phyloP scores from a whole-genome alignment of 2,797 vertebrate genomes.

The Clarias pachynema region DNA sequence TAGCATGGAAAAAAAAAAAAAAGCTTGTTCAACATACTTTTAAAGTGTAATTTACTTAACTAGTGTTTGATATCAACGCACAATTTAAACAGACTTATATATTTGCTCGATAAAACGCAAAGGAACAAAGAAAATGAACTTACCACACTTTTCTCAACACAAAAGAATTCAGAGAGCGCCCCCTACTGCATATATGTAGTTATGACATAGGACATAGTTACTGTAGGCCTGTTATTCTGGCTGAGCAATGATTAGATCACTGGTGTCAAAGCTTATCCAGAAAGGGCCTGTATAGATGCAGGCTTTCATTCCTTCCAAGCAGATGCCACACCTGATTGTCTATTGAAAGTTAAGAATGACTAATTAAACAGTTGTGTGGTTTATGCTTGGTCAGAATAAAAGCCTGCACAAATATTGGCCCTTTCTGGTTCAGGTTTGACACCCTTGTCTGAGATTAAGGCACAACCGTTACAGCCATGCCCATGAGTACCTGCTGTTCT shows the following conservation, averaged over 20 bases:
- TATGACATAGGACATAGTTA: not conserved
- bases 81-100: not conserved
- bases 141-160: not conserved
- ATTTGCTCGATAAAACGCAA: not conserved
- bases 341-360: no score
- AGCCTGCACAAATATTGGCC: no score
- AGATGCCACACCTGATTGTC: no score
- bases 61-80: not conserved
- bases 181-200: constrained; percentile 9
- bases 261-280: no score
- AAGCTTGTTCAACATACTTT: not conserved
- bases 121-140: not conserved
- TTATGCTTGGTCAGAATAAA: no score
- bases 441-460: not conserved
- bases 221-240: not conserved
- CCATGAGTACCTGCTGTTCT: not conserved
- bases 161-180: not conserved
- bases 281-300: no score
- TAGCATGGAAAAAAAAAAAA: not conserved
- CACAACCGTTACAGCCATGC: not conserved
- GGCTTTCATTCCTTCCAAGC: no score
- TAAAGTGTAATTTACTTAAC: not conserved
- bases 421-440: no score
- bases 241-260: not conserved
- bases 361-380: no score